These are phyloP conservation scores for Lacerta agilis DNA, from an alignment of 2,797 vertebrate genomes.

Conservation along the genomic window DNA sequence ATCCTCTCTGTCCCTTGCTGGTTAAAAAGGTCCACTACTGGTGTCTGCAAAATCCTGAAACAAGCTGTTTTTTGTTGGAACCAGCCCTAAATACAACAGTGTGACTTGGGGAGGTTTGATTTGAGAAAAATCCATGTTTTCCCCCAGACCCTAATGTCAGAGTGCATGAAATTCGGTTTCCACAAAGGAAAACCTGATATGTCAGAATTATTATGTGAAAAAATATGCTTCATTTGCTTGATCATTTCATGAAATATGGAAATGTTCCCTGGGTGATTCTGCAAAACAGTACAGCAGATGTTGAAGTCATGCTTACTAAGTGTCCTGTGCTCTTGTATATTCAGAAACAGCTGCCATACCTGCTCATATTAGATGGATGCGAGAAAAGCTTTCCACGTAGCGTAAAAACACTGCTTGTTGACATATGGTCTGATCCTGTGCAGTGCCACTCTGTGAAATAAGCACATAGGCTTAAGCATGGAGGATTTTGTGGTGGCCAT, in stretches of 20 bases:
- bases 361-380: not conserved
- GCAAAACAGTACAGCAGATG: not conserved
- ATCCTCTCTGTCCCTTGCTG: not conserved
- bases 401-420: not conserved
- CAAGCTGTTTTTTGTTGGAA: not conserved
- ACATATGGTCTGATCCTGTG: conserved; percentile 10
- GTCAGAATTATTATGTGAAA: not conserved
- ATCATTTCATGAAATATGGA: conserved; percentile 16
- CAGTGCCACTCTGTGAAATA: conserved; percentile 19
- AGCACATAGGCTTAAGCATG: not conserved
- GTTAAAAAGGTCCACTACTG: not conserved
- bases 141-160: not conserved
- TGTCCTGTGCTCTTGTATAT: not conserved
- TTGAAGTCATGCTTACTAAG: not conserved
- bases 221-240: not conserved
- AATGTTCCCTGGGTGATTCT: conserved; percentile 20
- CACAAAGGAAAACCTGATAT: not conserved
- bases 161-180: not conserved
- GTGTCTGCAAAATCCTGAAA: not conserved
- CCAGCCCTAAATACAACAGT: not conserved
- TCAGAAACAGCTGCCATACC: conserved; percentile 4
- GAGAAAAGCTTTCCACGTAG: conserved; percentile 11
- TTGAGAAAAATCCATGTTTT: not conserved
- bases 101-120: not conserved
- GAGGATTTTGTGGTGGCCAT: not conserved